These are phyloP conservation scores for Psix sp. DNA, from an alignment of 1,140 invertebrate species.

Conservation along the genomic window DNA sequence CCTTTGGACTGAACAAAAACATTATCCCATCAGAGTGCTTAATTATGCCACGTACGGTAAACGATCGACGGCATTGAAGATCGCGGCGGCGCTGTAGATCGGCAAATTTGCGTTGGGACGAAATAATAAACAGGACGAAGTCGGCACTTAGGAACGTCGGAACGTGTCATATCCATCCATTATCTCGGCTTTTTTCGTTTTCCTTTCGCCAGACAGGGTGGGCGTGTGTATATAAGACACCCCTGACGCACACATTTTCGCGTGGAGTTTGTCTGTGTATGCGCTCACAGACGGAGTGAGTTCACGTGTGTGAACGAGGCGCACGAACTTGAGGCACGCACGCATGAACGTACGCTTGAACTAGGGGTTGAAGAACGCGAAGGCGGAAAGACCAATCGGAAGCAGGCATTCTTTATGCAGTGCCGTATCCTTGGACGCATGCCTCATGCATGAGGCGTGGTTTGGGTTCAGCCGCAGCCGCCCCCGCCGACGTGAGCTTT, in stretches of 20 bases:
- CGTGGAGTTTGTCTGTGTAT: neutral
- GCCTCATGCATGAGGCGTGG: constrained; percentile 73
- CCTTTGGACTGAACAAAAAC: constrained; percentile 6
- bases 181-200: constrained; percentile 35
- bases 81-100: too few species aligned
- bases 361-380: constrained; percentile 59
- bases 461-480: constrained; percentile 66
- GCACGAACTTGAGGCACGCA: constrained; percentile 44
- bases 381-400: constrained; percentile 74
- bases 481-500: constrained; percentile 36
- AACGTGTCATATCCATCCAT: constrained; percentile 50
- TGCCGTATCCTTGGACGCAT: constrained; percentile 67
- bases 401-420: constrained; percentile 73
- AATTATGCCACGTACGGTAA: too few species aligned
- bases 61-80: too few species aligned
- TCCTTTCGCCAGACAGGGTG: constrained; percentile 26
- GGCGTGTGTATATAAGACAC: constrained; percentile 56
- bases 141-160: constrained; percentile 22
- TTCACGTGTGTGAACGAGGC: constrained; percentile 34
- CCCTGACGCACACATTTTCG: constrained; percentile 10
- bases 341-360: constrained; percentile 52
- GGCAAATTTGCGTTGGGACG: too few species aligned
- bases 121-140: neutral
- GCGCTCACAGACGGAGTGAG: constrained; percentile 6
- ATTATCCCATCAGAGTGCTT: too few species aligned